phyloP scores from a whole-genome alignment of 2,113 vertebrate species.

The Monopterus albus region DNA sequence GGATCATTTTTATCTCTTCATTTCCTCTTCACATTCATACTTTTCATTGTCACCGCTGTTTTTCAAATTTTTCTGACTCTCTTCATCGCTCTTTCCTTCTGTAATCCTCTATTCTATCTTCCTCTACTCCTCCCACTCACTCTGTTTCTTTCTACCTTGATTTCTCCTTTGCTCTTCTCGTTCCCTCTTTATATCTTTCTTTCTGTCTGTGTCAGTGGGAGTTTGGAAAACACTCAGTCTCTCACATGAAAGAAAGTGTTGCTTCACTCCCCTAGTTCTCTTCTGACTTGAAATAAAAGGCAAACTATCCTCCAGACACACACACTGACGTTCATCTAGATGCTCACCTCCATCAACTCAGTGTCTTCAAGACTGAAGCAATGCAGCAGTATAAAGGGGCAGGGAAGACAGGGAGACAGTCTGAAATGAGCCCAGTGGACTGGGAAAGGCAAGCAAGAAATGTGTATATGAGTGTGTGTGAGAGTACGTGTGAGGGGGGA shows the following conservation, averaged over 20 bases:
- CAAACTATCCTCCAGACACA: conserved; percentile 51
- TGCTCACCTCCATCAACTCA: conserved; percentile 29
- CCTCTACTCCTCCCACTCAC: not conserved
- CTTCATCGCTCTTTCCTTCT: conserved; percentile 6
- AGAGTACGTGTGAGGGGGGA: too few relatives aligned
- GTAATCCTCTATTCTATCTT: not conserved
- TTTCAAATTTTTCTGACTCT: conserved; percentile 10
- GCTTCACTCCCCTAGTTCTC: conserved; percentile 46
- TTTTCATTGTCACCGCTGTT: not conserved
- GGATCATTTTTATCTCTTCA: not conserved
- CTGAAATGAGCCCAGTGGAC: conserved; percentile 36
- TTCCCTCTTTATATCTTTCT: conserved; percentile 15
- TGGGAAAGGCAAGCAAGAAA: conserved; percentile 41
- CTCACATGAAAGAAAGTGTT: conserved; percentile 49
- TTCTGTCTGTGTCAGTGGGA: conserved; percentile 45
- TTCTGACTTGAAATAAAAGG: conserved; percentile 67
- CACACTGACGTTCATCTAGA: conserved; percentile 36
- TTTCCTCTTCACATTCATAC: not conserved
- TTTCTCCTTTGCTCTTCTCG: conserved; percentile 19
- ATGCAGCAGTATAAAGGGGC: conserved; percentile 15
- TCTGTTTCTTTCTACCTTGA: not conserved
- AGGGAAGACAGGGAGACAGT: not conserved
- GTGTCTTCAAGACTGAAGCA: conserved; percentile 12
- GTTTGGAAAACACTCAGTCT: conserved; percentile 52
- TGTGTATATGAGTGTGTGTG: not conserved